Percentiles rank a stretch among this genome's conserved stretches.
Conservation (phyloP, 2,113 vertebrate genomes). For the Pseudolaguvia tuberculata region DNA sequence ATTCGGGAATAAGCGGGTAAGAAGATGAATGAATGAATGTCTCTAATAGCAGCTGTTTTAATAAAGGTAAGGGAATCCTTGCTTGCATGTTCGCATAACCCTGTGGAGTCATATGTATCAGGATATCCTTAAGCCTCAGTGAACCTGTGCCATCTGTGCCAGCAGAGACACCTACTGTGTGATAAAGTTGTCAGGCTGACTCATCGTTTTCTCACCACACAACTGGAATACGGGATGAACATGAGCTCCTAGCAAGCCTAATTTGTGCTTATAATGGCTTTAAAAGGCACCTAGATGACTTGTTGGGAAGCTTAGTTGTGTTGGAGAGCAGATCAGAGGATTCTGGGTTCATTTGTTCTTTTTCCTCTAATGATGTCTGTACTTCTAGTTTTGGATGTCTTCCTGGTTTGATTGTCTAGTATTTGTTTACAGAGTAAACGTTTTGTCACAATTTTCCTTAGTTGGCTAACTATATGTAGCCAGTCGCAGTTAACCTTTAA, state of each 20-base stretch:
- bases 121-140: slow-evolving; percentile 34
- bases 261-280: slow-evolving; percentile 12
- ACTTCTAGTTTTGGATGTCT: no score
- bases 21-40: no score
- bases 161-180: slow-evolving; percentile 24
- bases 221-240: slow-evolving; percentile 7
- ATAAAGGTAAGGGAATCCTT: slow-evolving; percentile 5
- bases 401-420: no score
- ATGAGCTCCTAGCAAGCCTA: background rate
- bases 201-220: slow-evolving; percentile 13
- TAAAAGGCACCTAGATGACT: background rate
- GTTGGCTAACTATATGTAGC: no score
- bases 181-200: slow-evolving; percentile 6
- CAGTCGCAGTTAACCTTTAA: background rate
- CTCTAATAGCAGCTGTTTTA: background rate
- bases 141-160: background rate
- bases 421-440: no score
- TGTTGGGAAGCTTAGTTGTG: background rate
- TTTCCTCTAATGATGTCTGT: background rate
- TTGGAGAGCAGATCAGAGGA: no score
- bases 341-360: background rate
- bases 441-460: background rate
- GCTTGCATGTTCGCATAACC: slow-evolving; percentile 19
- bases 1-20: no score
- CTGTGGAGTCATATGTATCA: slow-evolving; percentile 31